Evolutionary conservation across 2,888 invertebrate genomes (phyloP), one percentile per base, ranked within the genome.

Genomic region (Orthosia gracilis): DNA sequence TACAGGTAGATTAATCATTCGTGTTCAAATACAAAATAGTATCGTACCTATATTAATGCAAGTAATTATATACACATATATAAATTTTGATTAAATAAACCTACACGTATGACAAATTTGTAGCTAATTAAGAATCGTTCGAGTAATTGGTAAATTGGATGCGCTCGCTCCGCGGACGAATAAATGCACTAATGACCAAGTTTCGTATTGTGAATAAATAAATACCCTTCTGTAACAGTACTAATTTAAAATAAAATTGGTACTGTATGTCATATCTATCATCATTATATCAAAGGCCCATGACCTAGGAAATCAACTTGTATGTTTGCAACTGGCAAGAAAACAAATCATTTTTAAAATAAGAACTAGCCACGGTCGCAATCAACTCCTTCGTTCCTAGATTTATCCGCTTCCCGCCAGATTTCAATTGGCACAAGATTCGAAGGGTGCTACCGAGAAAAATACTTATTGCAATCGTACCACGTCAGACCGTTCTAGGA

Each of bases 401-500:
- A 54, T 78, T 50, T 26, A 73, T 54, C 80, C 67, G 69, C 59
- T 70, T 61, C 23, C n/a, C 57, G 23, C 58, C 61, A 65, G 81
- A 63, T 69, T 21, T 73, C 66, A 73, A 76, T 80, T 73, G 76
- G 62, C 63, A 64, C 54, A 69, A 57, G 31, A 49, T 13, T 64
- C 31, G 61, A 64, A 70, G 73, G 80, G 78, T 78, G 58, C 52
- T 57, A 40, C 26, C 21, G 66, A 69, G 80, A 76, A 69, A 71
- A 84, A 76, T 61, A 72, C 13, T 67, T 11, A 64, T 66, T 74
- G 63, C 71, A 81, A 52, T 69, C 40, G 26, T 17, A 47, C 45
- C 65, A 72, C 74, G 74, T 54, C 65, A 70, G 15, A 1, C 5
- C 21, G 31, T 79, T 84, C 85, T 76, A 66, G 45, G 79, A 79